phyloP scores from a whole-genome alignment of 1,140 invertebrate species.

The Liolophura sinensis region DNA sequence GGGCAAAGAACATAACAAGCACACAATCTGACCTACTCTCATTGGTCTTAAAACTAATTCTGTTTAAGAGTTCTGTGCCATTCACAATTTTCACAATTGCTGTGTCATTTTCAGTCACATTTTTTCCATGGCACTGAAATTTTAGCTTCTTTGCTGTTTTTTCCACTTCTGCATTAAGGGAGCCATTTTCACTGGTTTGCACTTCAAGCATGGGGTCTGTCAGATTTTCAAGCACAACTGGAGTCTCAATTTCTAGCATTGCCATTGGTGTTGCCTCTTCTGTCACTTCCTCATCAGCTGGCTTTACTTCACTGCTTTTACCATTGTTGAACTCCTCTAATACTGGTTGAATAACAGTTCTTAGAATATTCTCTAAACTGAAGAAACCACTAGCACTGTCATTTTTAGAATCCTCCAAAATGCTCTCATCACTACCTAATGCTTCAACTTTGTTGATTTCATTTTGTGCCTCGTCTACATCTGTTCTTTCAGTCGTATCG shows the following conservation, averaged over 20 bases:
- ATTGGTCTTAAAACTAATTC: conserved; percentile 57
- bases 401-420: too few species aligned
- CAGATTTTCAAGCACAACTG: background rate
- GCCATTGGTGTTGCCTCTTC: background rate
- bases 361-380: conserved; percentile 3
- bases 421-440: too few species aligned
- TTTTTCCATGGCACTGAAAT: conserved; percentile 48
- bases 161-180: conserved; percentile 6
- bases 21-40: conserved; percentile 67
- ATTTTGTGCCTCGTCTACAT: too few species aligned
- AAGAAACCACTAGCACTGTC: too few species aligned
- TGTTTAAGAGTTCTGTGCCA: conserved; percentile 60
- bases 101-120: conserved; percentile 40
- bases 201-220: background rate
- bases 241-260: background rate
- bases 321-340: too few species aligned
- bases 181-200: conserved; percentile 9
- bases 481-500: too few species aligned
- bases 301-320: background rate
- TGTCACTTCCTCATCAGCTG: background rate
- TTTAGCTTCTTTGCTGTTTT: conserved; percentile 38
- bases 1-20: conserved; percentile 85
- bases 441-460: too few species aligned
- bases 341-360: too few species aligned
- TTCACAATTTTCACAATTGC: conserved; percentile 42